A percentile compares a stretch with the other conserved stretches of the same genome.
These are phyloP conservation scores for Aphelocoma coerulescens DNA, from an alignment of 2,113 vertebrate species.

Conservation along the genomic window DNA sequence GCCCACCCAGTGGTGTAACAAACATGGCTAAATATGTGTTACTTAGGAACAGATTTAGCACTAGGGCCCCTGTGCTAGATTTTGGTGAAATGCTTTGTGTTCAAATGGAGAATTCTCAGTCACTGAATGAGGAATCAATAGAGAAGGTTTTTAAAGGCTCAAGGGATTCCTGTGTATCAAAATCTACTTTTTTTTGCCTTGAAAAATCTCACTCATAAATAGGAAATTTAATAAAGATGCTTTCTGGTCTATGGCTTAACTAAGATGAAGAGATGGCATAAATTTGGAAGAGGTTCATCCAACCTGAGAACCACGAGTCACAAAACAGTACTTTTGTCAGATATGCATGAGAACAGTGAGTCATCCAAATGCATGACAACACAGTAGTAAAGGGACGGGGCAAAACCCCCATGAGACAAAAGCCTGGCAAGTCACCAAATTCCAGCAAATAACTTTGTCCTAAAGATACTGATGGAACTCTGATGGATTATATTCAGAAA, in stretches of 20 bases:
- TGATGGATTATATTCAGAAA: neutral
- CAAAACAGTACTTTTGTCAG: neutral
- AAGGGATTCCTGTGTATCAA: neutral
- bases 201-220: neutral
- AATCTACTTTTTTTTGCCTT: neutral
- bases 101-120: neutral
- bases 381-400: neutral
- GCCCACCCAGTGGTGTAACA: neutral
- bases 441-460: neutral
- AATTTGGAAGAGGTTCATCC: neutral
- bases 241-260: neutral
- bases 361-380: neutral
- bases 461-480: neutral
- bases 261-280: neutral
- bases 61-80: neutral
- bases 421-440: neutral
- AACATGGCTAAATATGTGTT: neutral
- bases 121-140: neutral
- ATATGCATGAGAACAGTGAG: neutral
- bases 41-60: neutral
- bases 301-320: neutral
- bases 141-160: neutral
- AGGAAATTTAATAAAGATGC: neutral
- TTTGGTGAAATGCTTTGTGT: neutral
- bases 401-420: neutral